Base-by-base conservation (phyloP, 2,797 vertebrate genomes). In the Spinus pinus region DNA sequence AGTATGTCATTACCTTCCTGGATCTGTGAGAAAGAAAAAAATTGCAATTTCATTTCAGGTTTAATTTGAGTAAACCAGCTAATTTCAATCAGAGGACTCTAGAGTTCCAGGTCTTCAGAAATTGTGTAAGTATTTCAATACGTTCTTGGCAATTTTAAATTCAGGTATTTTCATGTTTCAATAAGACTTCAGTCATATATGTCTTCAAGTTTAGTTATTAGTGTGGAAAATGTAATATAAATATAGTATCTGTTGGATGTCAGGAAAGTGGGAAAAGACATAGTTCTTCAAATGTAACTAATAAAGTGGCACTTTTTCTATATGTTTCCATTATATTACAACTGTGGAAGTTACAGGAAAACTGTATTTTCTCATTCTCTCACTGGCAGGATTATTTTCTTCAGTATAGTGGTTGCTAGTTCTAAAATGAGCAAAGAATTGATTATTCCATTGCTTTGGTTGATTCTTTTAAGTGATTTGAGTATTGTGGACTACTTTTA, bases 91-190 rank as follows among this genome's bases (percentile, higher is more conserved):
- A 98, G 89, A 98, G 97, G 95, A 99, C 99, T 64, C 97, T 99
- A 60, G 99, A 99, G 98, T 99, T 99, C 97, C 98, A 99, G 95
- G 98, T 99, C 88, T 98, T 98, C 97, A 98, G 98, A 98, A 99
- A 99, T 94, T 98, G 98, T 65, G 99, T 99, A 98, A 98, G 98
- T 98, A 95, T 96, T 88, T 73, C 44, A 31, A 3, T 80, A 13
- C 0, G 0, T 75, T 64, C 24, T 67, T 86, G 21, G 31, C 46
- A 46, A 51, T 65, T 64, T 54, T 39, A 31, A 35, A 41, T 57
- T 28, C 11, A 41, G 21, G 2, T 53, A 20, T 60, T 37, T 24
- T 30, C 33, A 6, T 33, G 7, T 73, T 60, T 60, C 64, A 31
- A 2, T 67, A 61, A n/a, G 19, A 61, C 4, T 62, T 78, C 16